Conservation (phyloP, 2,797 vertebrate genomes). For the Sciurus vulgaris region DNA sequence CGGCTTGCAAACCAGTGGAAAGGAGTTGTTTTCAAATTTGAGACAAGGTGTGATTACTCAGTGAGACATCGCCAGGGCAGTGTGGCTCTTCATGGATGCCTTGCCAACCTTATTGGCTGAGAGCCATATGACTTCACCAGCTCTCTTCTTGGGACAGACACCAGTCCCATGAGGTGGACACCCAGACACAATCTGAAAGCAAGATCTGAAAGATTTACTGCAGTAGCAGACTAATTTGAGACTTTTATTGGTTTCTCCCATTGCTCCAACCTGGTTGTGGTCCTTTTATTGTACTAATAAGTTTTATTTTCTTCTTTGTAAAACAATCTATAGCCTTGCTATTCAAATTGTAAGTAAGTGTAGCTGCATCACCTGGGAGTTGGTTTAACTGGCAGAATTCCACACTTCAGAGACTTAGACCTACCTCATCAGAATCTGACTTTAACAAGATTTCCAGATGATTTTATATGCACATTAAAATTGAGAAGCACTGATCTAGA, state of each 20-base stretch:
- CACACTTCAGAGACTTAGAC: not conserved
- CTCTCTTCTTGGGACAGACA: constrained; percentile 35
- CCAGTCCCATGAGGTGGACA: constrained; percentile 27
- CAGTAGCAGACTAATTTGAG: not conserved
- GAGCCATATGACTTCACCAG: not conserved
- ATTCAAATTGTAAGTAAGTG: not conserved
- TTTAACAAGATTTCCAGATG: not conserved
- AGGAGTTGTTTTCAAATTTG: constrained; percentile 83
- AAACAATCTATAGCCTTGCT: too few relatives aligned
- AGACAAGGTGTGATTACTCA: constrained; percentile 72
- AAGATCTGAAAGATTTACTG: not conserved
- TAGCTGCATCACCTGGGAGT: not conserved
- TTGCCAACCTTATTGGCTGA: constrained; percentile 48
- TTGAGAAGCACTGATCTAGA: not conserved
- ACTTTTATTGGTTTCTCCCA: not conserved
- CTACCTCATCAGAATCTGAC: not conserved
- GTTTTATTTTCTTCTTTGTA: not conserved
- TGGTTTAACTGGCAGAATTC: not conserved
- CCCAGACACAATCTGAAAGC: not conserved
- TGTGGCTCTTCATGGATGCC: constrained; percentile 35
- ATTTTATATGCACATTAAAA: not conserved
- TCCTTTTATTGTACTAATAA: not conserved
- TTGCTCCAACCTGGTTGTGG: not conserved
- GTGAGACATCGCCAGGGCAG: constrained; percentile 61
- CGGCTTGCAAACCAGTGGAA: constrained; percentile 69